A percentile compares a stretch with the other conserved stretches of the same genome.
These are phyloP conservation scores for Myrmecobius fasciatus DNA, from an alignment of 2,113 vertebrate species.

Conservation along the genomic window DNA sequence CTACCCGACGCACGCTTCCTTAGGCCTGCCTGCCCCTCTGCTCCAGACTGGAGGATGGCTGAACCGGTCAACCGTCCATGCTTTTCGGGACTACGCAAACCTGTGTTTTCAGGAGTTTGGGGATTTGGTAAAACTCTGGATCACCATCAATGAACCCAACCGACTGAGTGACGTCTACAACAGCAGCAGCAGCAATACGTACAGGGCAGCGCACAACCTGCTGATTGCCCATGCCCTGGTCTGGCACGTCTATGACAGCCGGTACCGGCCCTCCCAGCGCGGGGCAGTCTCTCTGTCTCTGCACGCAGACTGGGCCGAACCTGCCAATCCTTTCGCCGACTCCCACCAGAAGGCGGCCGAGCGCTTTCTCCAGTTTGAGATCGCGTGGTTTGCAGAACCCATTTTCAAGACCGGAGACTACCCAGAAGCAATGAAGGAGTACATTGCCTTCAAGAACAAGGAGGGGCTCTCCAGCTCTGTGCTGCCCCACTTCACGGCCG, in stretches of 20 bases:
- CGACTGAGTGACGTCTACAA: slow-evolving; percentile 87
- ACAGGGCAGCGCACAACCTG: slow-evolving; percentile 89
- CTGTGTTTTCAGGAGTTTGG: slow-evolving; percentile 94
- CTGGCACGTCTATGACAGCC: slow-evolving; percentile 89
- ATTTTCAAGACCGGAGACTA: slow-evolving; percentile 90
- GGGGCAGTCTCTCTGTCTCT: slow-evolving; percentile 91
- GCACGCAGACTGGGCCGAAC: slow-evolving; percentile 94
- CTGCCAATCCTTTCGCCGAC: slow-evolving; percentile 91
- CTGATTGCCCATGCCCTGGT: slow-evolving; percentile 92
- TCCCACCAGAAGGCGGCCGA: slow-evolving; percentile 87
- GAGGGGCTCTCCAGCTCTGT: slow-evolving; percentile 79
- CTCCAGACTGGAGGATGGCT: slow-evolving; percentile 91
- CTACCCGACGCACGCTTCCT: slow-evolving; percentile 87
- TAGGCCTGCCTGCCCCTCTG: slow-evolving; percentile 88
- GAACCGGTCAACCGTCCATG: slow-evolving; percentile 85
- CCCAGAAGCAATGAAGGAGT: slow-evolving; percentile 86
- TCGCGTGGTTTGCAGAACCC: slow-evolving; percentile 93
- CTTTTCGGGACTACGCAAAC: slow-evolving; percentile 90
- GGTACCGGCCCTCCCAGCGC: slow-evolving; percentile 80
- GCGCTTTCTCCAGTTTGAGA: slow-evolving; percentile 92
- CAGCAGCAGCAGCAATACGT: slow-evolving; percentile 83
- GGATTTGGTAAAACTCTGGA: slow-evolving; percentile 91
- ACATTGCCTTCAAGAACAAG: slow-evolving; percentile 82
- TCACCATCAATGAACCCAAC: slow-evolving; percentile 97
- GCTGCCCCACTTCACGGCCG: slow-evolving; percentile 86